These are phyloP conservation scores for Bradypodion ventrale DNA, from an alignment of 2,797 vertebrate genomes.

Conservation along the genomic window DNA sequence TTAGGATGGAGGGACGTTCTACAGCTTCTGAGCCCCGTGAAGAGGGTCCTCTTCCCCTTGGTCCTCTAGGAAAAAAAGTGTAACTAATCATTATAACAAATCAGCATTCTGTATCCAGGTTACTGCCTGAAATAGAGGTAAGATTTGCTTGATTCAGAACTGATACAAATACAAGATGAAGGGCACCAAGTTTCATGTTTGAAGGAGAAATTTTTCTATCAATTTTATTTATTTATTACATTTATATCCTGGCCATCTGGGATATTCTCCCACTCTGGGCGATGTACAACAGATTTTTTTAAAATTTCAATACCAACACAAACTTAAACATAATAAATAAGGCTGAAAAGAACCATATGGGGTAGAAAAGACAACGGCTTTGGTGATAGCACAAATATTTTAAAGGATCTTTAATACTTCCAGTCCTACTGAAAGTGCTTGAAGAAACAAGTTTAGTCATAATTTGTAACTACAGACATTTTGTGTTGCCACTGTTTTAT, in stretches of 20 bases:
- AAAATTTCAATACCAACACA: too few relatives aligned
- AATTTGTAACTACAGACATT: not conserved
- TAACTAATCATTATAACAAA: slow-evolving; percentile 8
- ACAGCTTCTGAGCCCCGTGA: slow-evolving; percentile 87
- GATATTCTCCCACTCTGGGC: too few relatives aligned
- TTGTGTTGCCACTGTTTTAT: not conserved
- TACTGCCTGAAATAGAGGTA: not conserved
- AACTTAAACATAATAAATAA: too few relatives aligned
- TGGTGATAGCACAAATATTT: not conserved
- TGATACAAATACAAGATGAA: not conserved
- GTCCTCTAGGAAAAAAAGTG: slow-evolving; percentile 73
- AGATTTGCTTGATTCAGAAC: not conserved
- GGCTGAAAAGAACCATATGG: too few relatives aligned
- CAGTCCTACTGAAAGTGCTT: not conserved
- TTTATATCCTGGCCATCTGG: too few relatives aligned
- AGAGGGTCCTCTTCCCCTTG: slow-evolving; percentile 82
- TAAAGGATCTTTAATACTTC: not conserved
- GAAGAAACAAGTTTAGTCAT: not conserved
- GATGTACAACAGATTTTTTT: too few relatives aligned
- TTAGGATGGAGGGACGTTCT: slow-evolving; percentile 94
- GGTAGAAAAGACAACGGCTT: too few relatives aligned
- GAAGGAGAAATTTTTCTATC: not conserved
- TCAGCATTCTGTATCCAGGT: not conserved
- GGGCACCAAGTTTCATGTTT: not conserved
- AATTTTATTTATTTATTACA: too few relatives aligned